phyloP scores from a whole-genome alignment of 2,797 vertebrate genomes.

The Aphelocoma californica region DNA sequence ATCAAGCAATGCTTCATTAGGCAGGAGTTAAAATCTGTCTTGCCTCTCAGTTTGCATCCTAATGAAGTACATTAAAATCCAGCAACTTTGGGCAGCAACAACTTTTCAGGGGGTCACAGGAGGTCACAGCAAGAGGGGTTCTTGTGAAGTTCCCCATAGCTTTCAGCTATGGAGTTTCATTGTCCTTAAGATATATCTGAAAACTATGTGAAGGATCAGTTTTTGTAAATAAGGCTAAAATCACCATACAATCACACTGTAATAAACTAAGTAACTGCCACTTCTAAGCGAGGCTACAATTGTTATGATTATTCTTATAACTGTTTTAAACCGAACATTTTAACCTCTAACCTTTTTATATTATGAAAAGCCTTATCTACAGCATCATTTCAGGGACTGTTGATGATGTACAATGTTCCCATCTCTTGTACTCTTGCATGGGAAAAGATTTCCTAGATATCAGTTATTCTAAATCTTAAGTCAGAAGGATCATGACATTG shows the following conservation, averaged over 20 bases:
- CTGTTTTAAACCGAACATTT: not conserved
- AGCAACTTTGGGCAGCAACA: not conserved
- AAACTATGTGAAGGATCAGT: not conserved
- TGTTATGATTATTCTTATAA: not conserved
- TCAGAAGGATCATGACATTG: not conserved
- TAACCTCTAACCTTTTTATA: not conserved
- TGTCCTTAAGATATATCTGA: not conserved
- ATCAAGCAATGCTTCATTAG: not conserved
- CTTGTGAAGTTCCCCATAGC: not conserved
- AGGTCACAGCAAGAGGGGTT: not conserved
- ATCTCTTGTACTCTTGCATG: not conserved
- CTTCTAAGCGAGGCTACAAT: not conserved
- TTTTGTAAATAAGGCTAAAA: not conserved
- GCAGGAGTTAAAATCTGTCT: not conserved
- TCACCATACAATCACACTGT: not conserved
- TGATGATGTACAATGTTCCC: not conserved
- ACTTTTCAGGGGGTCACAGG: not conserved
- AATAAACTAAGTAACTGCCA: not conserved
- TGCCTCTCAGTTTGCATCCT: not conserved
- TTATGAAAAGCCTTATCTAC: not conserved
- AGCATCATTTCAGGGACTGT: not conserved
- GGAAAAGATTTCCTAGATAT: not conserved
- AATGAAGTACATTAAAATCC: not conserved
- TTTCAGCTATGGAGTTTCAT: not conserved
- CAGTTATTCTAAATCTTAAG: not conserved